Conservation (phyloP, 2,888 invertebrate species). For the Apamea epomidion region DNA sequence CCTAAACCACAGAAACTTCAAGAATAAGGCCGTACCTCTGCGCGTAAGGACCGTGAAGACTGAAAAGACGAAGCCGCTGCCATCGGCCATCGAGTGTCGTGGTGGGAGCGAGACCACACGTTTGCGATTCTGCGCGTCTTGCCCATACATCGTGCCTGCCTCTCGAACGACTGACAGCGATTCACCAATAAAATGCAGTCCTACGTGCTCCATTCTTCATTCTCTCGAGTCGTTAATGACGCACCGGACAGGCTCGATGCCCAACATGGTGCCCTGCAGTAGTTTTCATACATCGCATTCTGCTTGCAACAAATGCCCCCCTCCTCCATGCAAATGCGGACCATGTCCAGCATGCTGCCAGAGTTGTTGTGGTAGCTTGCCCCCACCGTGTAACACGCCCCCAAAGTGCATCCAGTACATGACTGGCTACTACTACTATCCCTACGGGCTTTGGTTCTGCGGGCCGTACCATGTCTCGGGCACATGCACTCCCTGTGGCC, state of each 20-base stretch:
- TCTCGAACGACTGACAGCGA: slow-evolving; percentile 53
- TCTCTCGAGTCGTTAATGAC: slow-evolving; percentile 9
- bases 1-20: slow-evolving; percentile 73
- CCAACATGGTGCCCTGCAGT: slow-evolving; percentile 9
- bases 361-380: slow-evolving; percentile 65
- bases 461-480: slow-evolving; percentile 83
- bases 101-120: slow-evolving; percentile 50
- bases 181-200: slow-evolving; percentile 65
- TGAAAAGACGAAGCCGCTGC: slow-evolving; percentile 67
- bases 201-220: slow-evolving; percentile 57
- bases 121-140: slow-evolving; percentile 75
- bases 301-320: slow-evolving; percentile 7
- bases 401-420: slow-evolving; percentile 82
- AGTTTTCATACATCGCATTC: slow-evolving; percentile 22
- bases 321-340: neutral
- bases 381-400: slow-evolving; percentile 81
- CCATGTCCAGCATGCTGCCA: slow-evolving; percentile 1
- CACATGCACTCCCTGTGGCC: slow-evolving; percentile 73
- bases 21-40: slow-evolving; percentile 68
- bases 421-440: slow-evolving; percentile 86
- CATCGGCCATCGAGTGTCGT: slow-evolving; percentile 58
- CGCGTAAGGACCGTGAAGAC: slow-evolving; percentile 69
- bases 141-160: slow-evolving; percentile 71
- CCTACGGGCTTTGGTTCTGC: slow-evolving; percentile 85
- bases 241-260: slow-evolving; percentile 15